Evolutionary conservation across 2,888 invertebrate genomes (phyloP).

Genomic region (Schizaphis graminum): DNA sequence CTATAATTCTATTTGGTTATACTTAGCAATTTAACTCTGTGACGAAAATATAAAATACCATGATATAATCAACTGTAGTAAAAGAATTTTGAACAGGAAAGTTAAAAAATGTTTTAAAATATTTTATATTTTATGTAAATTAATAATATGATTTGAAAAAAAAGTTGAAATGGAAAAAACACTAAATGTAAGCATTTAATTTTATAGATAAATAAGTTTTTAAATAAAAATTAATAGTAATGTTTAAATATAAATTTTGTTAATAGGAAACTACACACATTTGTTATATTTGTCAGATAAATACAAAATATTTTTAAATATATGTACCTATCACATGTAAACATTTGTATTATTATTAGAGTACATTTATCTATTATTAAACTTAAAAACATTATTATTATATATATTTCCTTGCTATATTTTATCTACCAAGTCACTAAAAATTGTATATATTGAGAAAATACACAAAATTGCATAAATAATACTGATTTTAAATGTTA

Average conservation of each 20-base stretch:
- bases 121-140: neutral
- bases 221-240: too few relatives aligned
- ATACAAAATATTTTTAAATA: neutral
- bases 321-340: neutral
- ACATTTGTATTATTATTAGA: neutral
- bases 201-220: neutral
- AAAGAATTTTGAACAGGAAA: neutral
- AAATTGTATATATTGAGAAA: neutral
- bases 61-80: neutral
- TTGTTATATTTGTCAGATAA: neutral
- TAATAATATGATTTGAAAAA: neutral
- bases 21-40: conserved; percentile 18
- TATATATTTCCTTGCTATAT: neutral
- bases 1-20: conserved; percentile 20
- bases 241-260: neutral
- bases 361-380: neutral
- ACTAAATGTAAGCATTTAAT: too few relatives aligned
- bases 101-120: neutral
- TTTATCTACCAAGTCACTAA: neutral
- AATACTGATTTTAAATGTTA: neutral
- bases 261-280: neutral
- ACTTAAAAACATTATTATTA: neutral
- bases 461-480: neutral
- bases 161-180: too few relatives aligned
- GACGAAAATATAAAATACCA: neutral